Evolutionary conservation across 2,113 vertebrate genomes (phyloP).

Genomic region (Pedionomus torquatus): DNA sequence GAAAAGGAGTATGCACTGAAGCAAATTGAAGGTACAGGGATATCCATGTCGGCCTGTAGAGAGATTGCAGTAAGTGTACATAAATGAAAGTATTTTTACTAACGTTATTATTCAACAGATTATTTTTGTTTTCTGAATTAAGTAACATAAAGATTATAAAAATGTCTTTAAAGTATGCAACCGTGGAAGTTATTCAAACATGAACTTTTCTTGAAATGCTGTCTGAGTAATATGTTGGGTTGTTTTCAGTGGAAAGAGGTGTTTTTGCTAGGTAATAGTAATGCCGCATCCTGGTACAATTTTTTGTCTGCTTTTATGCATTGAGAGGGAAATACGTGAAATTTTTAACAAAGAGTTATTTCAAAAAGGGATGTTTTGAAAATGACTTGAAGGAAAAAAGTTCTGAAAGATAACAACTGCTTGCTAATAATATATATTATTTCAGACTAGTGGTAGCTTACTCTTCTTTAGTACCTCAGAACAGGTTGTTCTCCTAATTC

Average conservation of each 20-base stretch:
- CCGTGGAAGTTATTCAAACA: not conserved
- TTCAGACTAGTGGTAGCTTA: not conserved
- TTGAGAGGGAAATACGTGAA: not conserved
- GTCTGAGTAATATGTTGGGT: not conserved
- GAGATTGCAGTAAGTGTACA: constrained; percentile 86
- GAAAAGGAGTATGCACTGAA: constrained; percentile 88
- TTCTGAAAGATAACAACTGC: not conserved
- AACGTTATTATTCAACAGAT: not conserved
- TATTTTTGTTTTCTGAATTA: not conserved
- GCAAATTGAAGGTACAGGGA: constrained; percentile 88
- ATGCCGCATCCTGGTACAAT: not conserved
- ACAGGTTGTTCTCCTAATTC: not conserved
- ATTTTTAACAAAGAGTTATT: not conserved
- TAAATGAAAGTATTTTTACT: constrained; percentile 25
- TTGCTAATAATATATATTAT: not conserved
- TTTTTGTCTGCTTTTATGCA: not conserved
- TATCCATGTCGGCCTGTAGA: constrained; percentile 89
- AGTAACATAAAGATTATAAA: not conserved
- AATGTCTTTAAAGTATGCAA: not conserved
- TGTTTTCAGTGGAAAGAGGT: not conserved
- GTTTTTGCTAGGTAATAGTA: not conserved
- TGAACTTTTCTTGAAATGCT: not conserved
- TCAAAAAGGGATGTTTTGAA: not conserved
- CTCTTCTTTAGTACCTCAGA: not conserved
- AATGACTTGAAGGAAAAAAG: not conserved